These are phyloP conservation scores for Zosterops hypoxanthus DNA, from an alignment of 2,113 vertebrate genomes.

Conservation along the genomic window DNA sequence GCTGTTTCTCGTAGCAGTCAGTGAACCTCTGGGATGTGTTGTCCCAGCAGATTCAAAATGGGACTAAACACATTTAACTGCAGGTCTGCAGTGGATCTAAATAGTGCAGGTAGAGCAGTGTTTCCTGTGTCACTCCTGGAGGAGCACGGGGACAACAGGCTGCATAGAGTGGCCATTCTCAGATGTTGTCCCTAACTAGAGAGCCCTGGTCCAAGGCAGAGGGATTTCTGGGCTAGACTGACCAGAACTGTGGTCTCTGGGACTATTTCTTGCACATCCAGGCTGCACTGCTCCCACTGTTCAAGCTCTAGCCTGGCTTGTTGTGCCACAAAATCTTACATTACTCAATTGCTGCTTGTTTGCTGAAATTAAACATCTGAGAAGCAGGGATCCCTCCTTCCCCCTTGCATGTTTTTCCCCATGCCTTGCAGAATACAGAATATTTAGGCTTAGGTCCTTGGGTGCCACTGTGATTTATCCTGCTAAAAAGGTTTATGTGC, in stretches of 20 bases:
- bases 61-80: background rate
- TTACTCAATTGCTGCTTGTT: background rate
- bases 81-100: background rate
- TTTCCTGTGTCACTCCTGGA: background rate
- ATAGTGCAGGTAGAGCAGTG: background rate
- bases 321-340: too few species aligned
- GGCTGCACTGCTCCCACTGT: fast-evolving
- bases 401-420: background rate
- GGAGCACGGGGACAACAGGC: background rate
- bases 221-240: background rate
- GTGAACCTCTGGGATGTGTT: background rate
- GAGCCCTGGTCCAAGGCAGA: background rate
- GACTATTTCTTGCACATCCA: background rate
- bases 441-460: background rate
- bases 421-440: background rate
- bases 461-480: background rate
- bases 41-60: background rate
- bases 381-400: background rate
- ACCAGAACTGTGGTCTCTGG: background rate
- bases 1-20: background rate
- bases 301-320: background rate
- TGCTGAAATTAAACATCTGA: background rate
- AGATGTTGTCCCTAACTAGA: background rate
- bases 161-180: background rate
- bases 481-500: background rate